Evolutionary conservation across 2,888 invertebrate species (phyloP), one percentile per base, ranked within the genome.

Genomic region (Drosophila longiperda): DNA sequence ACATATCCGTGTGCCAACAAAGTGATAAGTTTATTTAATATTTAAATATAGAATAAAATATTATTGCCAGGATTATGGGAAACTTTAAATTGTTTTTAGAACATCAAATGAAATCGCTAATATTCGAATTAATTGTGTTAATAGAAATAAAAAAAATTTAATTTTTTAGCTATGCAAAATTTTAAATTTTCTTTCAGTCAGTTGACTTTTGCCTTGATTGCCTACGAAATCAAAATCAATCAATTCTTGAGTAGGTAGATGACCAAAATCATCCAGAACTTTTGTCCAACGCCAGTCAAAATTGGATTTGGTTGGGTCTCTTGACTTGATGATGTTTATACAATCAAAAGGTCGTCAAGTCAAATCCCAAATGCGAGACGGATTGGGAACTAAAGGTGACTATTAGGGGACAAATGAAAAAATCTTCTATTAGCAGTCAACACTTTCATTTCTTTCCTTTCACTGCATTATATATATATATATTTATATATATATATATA

Each of bases 391-490:
- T 54, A 60, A 50, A 57, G 65, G 48, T 73, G 48, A 66, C 74
- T 66, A 74, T 79, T 70, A 78, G 61, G 66, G 62, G 74, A 85
- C 78, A 80, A 87, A 79, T 87, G 83, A 66, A 81, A 83, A 67
- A 79, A 73, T 82, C 78, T 82, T 59, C 70, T 69, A 71, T 72
- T 73, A 73, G 38, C 74, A 89, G 82, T 85, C 85, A 89, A 89
- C 85, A 85, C 85, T 89, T 85, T 85, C 86, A 68, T 73, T 82
- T 82, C 69, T 52, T 69, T 86, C 83, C 80, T 63, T 88, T 84
- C 83, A 83, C 83, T 78, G 64, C 52, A 66, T 57, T 54, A 75
- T 32, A 38, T n/a, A 40, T 17, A 32, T 17, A 32, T 17, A 29
- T 17, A 12, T 40, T n/a, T 38, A 9, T 53, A 20, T 53, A 12